Percentiles rank a stretch among this genome's conserved stretches.
These are phyloP conservation scores for Catharus ustulatus DNA, from an alignment of 2,797 vertebrate species.

Conservation along the genomic window DNA sequence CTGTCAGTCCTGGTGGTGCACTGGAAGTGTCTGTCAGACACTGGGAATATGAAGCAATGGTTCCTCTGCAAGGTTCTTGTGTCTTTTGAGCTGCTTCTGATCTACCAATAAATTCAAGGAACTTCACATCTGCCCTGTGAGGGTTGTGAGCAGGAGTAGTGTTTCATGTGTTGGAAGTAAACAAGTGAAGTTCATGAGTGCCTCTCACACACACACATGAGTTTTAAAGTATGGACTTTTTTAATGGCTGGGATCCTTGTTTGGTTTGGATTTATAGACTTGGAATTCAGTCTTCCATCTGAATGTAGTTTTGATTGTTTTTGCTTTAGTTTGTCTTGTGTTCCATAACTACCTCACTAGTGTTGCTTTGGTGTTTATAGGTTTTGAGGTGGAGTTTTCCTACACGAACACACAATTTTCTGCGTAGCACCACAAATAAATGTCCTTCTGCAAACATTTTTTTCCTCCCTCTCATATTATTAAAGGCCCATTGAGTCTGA, in stretches of 20 bases:
- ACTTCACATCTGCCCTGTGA: not conserved
- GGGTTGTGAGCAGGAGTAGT: not conserved
- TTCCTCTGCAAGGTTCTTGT: not conserved
- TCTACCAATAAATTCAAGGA: not conserved
- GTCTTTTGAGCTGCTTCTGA: not conserved
- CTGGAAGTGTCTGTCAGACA: not conserved
- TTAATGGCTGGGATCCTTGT: not conserved
- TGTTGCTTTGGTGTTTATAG: fast-evolving
- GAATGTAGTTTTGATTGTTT: not conserved
- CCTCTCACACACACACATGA: fast-evolving
- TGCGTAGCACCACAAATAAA: not conserved
- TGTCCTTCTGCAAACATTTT: not conserved
- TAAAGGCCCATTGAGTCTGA: conserved; percentile 6
- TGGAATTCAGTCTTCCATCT: not conserved
- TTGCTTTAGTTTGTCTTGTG: not conserved
- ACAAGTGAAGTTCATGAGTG: not conserved
- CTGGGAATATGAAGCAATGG: not conserved
- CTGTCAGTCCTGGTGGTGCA: not conserved
- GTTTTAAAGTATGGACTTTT: not conserved
- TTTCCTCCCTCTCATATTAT: not conserved
- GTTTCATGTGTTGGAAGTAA: not conserved
- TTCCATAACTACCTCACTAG: fast-evolving
- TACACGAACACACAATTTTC: not conserved
- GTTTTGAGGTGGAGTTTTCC: not conserved
- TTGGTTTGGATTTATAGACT: not conserved